A percentile compares a stretch with the other conserved stretches of the same genome.
Conservation (phyloP, 2,113 vertebrate genomes). For the Mastomys coucha region DNA sequence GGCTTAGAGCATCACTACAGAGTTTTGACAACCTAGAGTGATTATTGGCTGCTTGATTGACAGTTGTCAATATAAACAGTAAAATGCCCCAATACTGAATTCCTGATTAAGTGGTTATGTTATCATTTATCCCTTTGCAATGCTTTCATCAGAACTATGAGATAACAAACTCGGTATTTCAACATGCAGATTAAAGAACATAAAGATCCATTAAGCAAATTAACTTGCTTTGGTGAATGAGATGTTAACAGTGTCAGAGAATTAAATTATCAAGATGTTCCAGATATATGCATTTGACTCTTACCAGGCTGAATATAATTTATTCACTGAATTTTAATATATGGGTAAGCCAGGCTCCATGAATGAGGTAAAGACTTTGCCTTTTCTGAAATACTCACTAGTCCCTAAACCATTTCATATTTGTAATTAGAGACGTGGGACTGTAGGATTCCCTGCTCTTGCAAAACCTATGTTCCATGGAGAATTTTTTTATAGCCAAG, state of each 20-base stretch:
- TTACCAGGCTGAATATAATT: background rate
- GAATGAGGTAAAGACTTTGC: background rate
- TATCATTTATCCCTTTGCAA: background rate
- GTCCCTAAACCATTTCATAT: background rate
- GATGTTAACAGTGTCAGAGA: constrained; percentile 34
- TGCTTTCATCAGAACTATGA: background rate
- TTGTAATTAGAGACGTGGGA: background rate
- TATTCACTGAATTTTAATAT: constrained; percentile 58
- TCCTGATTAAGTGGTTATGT: background rate
- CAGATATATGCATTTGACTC: background rate
- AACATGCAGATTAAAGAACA: background rate
- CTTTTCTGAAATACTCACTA: background rate
- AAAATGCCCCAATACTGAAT: constrained; percentile 1
- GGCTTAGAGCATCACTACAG: background rate
- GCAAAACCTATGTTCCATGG: background rate
- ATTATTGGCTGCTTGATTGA: background rate
- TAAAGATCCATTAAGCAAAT: background rate
- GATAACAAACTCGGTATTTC: background rate
- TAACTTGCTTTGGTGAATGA: constrained; percentile 1
- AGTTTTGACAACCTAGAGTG: background rate
- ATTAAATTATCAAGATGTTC: constrained; percentile 25
- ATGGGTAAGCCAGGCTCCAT: background rate
- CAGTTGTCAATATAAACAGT: background rate
- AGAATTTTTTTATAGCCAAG: background rate
- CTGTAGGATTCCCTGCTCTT: background rate